phyloP scores from a whole-genome alignment of 1,140 invertebrate species.

The Drosophila aff. region DNA sequence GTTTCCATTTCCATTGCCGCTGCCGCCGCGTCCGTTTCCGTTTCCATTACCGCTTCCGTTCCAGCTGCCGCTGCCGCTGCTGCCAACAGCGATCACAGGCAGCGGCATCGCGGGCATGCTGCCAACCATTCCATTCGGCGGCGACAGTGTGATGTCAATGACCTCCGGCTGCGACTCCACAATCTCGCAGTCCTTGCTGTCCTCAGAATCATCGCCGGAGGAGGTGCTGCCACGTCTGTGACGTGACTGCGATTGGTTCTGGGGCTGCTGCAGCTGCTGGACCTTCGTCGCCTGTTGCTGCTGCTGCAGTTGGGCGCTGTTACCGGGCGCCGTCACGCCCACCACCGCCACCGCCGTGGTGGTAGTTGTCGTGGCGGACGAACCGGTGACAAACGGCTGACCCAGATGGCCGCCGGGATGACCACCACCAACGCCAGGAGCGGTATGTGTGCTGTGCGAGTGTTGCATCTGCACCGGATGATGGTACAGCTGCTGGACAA shows the following conservation, averaged over 20 bases:
- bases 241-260: conserved; percentile 46
- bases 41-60: conserved; percentile 19
- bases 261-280: conserved; percentile 44
- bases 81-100: conserved; percentile 19
- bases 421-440: conserved; percentile 4
- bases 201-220: conserved; percentile 81
- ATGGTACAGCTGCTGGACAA: conserved; percentile 73
- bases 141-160: conserved; percentile 67
- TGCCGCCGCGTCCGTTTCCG: conserved; percentile 16
- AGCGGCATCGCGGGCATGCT: conserved; percentile 46
- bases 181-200: conserved; percentile 83
- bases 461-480: conserved; percentile 52
- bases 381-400: conserved; percentile 52
- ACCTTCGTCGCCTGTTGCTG: conserved; percentile 31
- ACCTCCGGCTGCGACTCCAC: conserved; percentile 48
- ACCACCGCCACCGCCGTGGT: conserved; percentile 40
- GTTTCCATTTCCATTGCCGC: conserved; percentile 16
- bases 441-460: neutral
- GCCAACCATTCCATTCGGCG: conserved; percentile 57
- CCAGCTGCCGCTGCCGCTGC: conserved; percentile 16
- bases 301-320: conserved; percentile 29
- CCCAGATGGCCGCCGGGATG: conserved; percentile 50
- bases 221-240: conserved; percentile 82
- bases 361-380: conserved; percentile 44
- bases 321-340: conserved; percentile 7